Base-by-base conservation (phyloP, 2,113 vertebrate genomes). In the Acanthisitta chloris region DNA sequence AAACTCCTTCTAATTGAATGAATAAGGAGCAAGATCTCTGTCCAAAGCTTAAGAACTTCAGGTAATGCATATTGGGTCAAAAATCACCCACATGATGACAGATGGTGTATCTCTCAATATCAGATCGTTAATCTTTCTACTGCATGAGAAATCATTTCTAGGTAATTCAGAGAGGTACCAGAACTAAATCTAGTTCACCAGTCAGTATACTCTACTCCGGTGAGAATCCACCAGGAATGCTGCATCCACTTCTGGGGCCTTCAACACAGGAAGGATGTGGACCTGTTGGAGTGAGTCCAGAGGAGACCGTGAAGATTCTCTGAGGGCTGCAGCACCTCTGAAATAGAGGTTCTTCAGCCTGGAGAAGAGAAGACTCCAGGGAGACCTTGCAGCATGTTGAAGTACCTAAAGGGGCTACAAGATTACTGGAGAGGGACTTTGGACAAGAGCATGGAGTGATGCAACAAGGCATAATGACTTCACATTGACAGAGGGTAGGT, bases 261-360 rank as follows among this genome's bases (percentile, higher is more conserved):
- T 18, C 13, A 31, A 29, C 10, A n/a, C 14, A n/a, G 28, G 40
- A 40, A 29, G 1, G 1, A 40, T 5, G 7, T 10, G 45, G 38
- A 45, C 17, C 17, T 77, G 21, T 1, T 21, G 62, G 62, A 45
- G 21, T 62, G 40, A 31, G 19, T 11, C n/a, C 57, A 48, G 48
- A 25, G 29, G 29, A 70, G 48, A 13, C 46, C 46, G 21, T 46
- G 46, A 15, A 65, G 40, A 20, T 17, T 40, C 8, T 34, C 2
- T 5, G 4, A 31, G 19, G 31, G 7, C 31, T 57, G 70, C 19
- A 46, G 40, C 5, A 3, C 2, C 18, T 40, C 12, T 24, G 54
- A n/a, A n/a, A n/a, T n/a, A n/a, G n/a, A n/a, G n/a, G 0, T 0
- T 29, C 19, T 0, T 46, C 24, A 4, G n/a, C 7, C 7, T 40